Evolutionary conservation across 2,113 vertebrate species (phyloP), one percentile per base, ranked within the genome.

Genomic region (Myiozetetes cayanensis): DNA sequence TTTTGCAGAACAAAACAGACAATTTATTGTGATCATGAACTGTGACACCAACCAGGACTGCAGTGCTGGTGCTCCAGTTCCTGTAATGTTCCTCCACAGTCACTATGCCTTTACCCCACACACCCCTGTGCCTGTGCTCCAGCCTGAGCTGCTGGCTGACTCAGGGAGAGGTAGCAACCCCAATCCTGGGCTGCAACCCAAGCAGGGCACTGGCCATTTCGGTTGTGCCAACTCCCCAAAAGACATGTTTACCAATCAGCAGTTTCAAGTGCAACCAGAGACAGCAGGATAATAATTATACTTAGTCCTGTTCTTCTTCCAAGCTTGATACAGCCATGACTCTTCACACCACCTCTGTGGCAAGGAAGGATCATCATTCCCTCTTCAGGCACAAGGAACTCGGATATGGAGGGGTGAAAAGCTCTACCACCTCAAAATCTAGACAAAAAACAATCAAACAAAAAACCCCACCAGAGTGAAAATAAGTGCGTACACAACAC

Each of bases 81-180:
- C 50, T 63, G 39, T 18, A 41, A 33, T 2, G 39, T 35, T 35
- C 9, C 20, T 15, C 58, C 0, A 0, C 2, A 2, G 39, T 14
- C 65, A 27, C 23, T 22, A 2, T 4, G 31, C 50, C 61, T 67
- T 75, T 39, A 6, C 58, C 70, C 47, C 14, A 27, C 20, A 23
- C 21, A 30, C 10, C 35, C 43, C 74, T 13, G 35, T 5, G 14
- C 21, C 6, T 5, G 15, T 41, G 58, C 75, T 74, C 56, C 70
- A 23, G 68, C 47, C 67, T 4, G 5, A 25, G 82, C 35, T 39
- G 21, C 39, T 1, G 0, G 11, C 65, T 53, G 66, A 25, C 2
- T 17, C 3, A 16, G 56, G 73, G 14, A 71, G 39, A 46, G 17
- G 77, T 37, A 31, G 61, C n/a, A 47, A 49, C 77, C 61, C 24